Percentiles rank a stretch among this genome's conserved stretches.
Evolutionary conservation across 2,888 invertebrate species (phyloP).

Genomic region (Trichacis sp.): DNA sequence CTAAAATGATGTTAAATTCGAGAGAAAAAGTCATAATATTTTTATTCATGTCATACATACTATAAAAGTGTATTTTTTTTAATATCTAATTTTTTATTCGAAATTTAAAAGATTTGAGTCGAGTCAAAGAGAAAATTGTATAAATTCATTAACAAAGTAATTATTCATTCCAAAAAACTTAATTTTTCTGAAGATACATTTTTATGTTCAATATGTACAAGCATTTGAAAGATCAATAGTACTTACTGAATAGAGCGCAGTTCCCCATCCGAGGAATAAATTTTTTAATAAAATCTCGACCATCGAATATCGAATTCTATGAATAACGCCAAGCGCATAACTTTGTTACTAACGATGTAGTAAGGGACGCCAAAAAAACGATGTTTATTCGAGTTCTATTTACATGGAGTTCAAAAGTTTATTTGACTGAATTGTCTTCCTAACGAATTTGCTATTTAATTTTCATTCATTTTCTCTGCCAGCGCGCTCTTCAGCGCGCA

Average conservation of each 20-base stretch:
- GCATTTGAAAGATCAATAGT: conserved; percentile 33
- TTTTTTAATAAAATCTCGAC: conserved; percentile 46
- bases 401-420: conserved; percentile 33
- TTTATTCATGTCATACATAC: no score
- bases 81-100: no score
- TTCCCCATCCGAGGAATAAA: conserved; percentile 41
- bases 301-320: conserved; percentile 51
- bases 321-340: conserved; percentile 49
- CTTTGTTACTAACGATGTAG: conserved; percentile 51
- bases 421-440: background rate
- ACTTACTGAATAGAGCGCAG: conserved; percentile 35
- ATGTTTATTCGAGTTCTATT: conserved; percentile 1
- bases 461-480: conserved; percentile 1
- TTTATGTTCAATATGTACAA: no score
- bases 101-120: no score
- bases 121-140: no score
- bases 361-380: conserved; percentile 19
- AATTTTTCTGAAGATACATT: no score
- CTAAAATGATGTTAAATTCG: no score
- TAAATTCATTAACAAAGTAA: no score
- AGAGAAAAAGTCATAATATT: no score
- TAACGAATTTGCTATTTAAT: background rate
- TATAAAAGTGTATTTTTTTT: no score
- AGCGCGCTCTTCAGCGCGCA: background rate
- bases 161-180: no score